phyloP scores from a whole-genome alignment of 2,113 vertebrate species.

The Columba janthina region DNA sequence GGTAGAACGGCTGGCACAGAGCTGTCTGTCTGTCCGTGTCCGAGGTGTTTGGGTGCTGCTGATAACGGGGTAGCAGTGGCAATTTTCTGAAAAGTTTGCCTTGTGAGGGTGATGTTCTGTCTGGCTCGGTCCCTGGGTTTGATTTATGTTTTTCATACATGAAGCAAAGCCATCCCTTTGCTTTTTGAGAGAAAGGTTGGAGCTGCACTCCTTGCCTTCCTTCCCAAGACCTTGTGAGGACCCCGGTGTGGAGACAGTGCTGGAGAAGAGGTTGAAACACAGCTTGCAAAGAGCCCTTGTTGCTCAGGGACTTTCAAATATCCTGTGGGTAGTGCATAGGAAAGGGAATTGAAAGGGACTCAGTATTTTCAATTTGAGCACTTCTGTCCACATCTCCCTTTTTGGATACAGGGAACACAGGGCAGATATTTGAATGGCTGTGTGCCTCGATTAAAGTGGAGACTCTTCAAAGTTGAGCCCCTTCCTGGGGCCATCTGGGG shows the following conservation, averaged over 20 bases:
- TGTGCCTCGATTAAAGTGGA: not conserved
- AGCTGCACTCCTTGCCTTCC: not conserved
- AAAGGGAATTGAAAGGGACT: not conserved
- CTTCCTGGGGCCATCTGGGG: not conserved
- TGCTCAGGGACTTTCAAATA: not conserved
- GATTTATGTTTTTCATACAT: rapidly evolving
- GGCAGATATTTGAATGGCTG: not conserved
- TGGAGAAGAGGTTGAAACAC: not conserved
- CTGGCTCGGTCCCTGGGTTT: not conserved
- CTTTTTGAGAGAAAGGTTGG: not conserved
- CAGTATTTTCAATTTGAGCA: not conserved
- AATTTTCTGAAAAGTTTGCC: not conserved
- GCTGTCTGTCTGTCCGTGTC: not conserved
- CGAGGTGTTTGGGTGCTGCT: not conserved
- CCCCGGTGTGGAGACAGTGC: not conserved
- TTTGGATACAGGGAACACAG: not conserved
- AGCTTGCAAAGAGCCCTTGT: not conserved
- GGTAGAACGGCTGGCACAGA: not conserved
- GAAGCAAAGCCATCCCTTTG: not conserved
- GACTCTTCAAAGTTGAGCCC: not conserved
- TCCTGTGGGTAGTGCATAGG: not conserved
- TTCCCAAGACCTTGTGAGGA: not conserved
- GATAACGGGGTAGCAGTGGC: not conserved
- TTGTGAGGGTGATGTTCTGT: not conserved
- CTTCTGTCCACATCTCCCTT: not conserved